Percentiles rank a stretch among this genome's conserved stretches.
phyloP scores from a whole-genome alignment of 2,888 invertebrate species.

The Candidula unifasciata region DNA sequence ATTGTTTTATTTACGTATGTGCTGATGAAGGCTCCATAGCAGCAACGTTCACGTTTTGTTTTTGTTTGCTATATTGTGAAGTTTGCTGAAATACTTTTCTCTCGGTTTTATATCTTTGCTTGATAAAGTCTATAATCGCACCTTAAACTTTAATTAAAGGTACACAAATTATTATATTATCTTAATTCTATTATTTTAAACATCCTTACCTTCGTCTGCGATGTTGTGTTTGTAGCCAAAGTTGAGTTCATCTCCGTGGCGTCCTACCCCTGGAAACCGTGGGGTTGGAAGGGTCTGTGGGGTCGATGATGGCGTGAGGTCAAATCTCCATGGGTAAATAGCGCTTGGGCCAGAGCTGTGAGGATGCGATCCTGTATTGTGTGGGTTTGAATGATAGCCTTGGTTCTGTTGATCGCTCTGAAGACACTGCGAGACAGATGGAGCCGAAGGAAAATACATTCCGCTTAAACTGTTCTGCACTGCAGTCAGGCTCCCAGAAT shows the following conservation, averaged over 20 bases:
- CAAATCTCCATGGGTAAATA: conserved; percentile 70
- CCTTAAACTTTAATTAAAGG: too few relatives aligned
- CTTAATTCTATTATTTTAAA: too few relatives aligned
- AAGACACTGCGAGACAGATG: conserved; percentile 51
- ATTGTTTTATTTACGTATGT: too few relatives aligned
- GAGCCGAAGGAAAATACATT: conserved; percentile 58
- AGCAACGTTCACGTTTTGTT: too few relatives aligned
- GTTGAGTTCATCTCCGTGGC: conserved; percentile 55
- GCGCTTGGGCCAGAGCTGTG: conserved; percentile 45
- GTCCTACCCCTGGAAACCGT: conserved; percentile 50
- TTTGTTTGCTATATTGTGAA: too few relatives aligned
- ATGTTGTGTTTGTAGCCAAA: conserved; percentile 58
- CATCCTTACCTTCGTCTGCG: conserved; percentile 63
- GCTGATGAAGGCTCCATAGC: too few relatives aligned
- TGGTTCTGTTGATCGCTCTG: conserved; percentile 55
- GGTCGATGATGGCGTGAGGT: conserved; percentile 54
- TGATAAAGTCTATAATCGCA: too few relatives aligned
- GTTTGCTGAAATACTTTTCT: too few relatives aligned
- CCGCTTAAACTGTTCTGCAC: conserved; percentile 56
- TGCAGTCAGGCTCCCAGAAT: conserved; percentile 59
- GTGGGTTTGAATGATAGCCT: conserved; percentile 57
- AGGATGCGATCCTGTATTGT: conserved; percentile 50
- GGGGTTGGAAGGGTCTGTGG: conserved; percentile 47
- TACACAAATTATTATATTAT: too few relatives aligned
- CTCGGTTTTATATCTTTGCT: too few relatives aligned